A percentile compares a stretch with the other conserved stretches of the same genome.
These are phyloP conservation scores for Xenopus laevis DNA, from an alignment of 2,113 vertebrate genomes.

Conservation along the genomic window DNA sequence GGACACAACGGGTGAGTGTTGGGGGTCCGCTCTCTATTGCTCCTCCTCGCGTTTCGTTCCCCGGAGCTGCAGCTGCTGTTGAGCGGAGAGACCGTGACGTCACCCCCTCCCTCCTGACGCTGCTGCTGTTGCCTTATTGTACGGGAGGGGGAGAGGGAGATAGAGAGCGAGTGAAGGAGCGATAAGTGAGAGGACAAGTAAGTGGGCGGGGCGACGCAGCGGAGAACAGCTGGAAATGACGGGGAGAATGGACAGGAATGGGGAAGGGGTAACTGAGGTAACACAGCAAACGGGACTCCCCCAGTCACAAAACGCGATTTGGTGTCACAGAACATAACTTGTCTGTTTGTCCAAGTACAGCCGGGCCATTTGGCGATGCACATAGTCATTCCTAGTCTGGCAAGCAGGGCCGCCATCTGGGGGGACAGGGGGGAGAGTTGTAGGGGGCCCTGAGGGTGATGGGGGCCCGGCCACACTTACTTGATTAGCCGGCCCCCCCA, in stretches of 20 bases:
- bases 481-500: too few species aligned
- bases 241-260: background rate
- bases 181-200: background rate
- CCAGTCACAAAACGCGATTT: too few species aligned
- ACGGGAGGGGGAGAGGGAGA: background rate
- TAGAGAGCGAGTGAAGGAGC: background rate
- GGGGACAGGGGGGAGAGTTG: too few species aligned
- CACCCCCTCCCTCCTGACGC: conserved; percentile 27
- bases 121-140: conserved; percentile 19
- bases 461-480: too few species aligned
- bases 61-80: conserved; percentile 44
- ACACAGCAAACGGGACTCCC: background rate
- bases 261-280: background rate
- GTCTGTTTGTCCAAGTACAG: too few species aligned
- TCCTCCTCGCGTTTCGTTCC: conserved; percentile 13
- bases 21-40: conserved; percentile 4
- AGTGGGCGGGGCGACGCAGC: background rate
- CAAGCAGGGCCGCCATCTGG: too few species aligned
- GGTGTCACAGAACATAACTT: too few species aligned
- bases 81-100: conserved; percentile 35
- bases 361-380: too few species aligned
- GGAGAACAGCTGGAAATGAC: background rate
- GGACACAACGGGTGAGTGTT: too few species aligned
- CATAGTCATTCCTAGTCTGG: too few species aligned
- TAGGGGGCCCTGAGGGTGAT: too few species aligned